Percentiles rank a stretch among this genome's conserved stretches.
These are phyloP conservation scores for Lasioglossum marginatum DNA, from an alignment of 2,888 invertebrate genomes.

Conservation along the genomic window DNA sequence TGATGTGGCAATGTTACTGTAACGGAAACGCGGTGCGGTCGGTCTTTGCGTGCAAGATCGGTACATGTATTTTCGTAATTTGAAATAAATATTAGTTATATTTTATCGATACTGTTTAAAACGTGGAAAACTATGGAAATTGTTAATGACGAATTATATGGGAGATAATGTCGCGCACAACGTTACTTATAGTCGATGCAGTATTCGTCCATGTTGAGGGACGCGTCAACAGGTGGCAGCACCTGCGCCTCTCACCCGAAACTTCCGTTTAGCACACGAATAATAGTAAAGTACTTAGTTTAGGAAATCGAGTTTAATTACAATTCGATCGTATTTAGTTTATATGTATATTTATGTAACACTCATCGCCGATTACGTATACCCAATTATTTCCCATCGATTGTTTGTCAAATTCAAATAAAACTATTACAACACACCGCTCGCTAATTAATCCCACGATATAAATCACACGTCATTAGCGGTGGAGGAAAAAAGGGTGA, in stretches of 20 bases:
- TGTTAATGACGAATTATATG: not conserved
- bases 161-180: not conserved
- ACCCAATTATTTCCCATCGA: slow-evolving; percentile 9
- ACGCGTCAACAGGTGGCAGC: slow-evolving; percentile 46
- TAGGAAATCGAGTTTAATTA: slow-evolving; percentile 1
- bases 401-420: slow-evolving; percentile 31
- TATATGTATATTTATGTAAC: not conserved
- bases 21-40: slow-evolving; percentile 9
- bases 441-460: not conserved
- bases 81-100: slow-evolving; percentile 31
- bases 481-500: not conserved
- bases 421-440: slow-evolving; percentile 1
- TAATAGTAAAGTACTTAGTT: slow-evolving; percentile 29
- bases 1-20: not conserved
- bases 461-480: not conserved
- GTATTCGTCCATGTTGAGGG: slow-evolving; percentile 23
- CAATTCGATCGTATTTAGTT: not conserved
- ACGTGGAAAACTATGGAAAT: not conserved
- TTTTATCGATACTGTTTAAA: slow-evolving; percentile 21
- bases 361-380: not conserved
- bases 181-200: slow-evolving; percentile 48
- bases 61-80: slow-evolving; percentile 57
- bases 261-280: not conserved
- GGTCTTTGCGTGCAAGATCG: not conserved
- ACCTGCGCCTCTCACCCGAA: slow-evolving; percentile 13